A percentile compares a stretch with the other conserved stretches of the same genome.
phyloP scores from a whole-genome alignment of 2,797 vertebrate species.

The Neosalanx taihuensis region DNA sequence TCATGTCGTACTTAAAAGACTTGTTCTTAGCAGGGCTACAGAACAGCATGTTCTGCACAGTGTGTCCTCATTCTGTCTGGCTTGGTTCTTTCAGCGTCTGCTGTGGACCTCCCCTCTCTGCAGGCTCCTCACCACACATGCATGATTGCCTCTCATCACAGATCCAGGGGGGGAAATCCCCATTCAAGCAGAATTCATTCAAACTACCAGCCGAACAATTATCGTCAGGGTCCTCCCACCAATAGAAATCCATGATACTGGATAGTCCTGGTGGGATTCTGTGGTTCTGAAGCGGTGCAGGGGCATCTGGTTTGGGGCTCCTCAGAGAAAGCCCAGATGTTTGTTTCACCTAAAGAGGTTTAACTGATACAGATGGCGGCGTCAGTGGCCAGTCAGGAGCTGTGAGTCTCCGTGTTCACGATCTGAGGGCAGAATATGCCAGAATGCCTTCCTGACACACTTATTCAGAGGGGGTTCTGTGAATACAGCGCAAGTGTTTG shows the following conservation, averaged over 20 bases:
- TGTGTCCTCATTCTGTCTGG: constrained; percentile 65
- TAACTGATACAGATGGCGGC: constrained; percentile 39
- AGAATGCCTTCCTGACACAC: not conserved
- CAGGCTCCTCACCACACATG: constrained; percentile 22
- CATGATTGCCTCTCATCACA: constrained; percentile 26
- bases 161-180: constrained; percentile 22
- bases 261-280: constrained; percentile 16
- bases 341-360: constrained; percentile 52
- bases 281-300: constrained; percentile 14
- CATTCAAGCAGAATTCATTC: constrained; percentile 28
- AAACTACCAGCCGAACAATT: constrained; percentile 15
- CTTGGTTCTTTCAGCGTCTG: constrained; percentile 15
- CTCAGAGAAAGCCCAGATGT: constrained; percentile 50
- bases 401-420: constrained; percentile 44
- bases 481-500: too few species aligned
- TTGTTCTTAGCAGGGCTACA: constrained; percentile 30
- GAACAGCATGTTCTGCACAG: not conserved
- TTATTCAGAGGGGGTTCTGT: constrained; percentile 27
- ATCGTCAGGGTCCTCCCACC: not conserved
- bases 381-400: constrained; percentile 32
- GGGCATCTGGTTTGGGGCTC: constrained; percentile 19
- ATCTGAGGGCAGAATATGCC: constrained; percentile 7
- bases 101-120: constrained; percentile 43
- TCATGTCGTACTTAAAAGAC: constrained; percentile 22
- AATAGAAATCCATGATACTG: constrained; percentile 17